These are phyloP conservation scores for Hyposoter didymator DNA, from an alignment of 2,888 invertebrate species.

Conservation along the genomic window DNA sequence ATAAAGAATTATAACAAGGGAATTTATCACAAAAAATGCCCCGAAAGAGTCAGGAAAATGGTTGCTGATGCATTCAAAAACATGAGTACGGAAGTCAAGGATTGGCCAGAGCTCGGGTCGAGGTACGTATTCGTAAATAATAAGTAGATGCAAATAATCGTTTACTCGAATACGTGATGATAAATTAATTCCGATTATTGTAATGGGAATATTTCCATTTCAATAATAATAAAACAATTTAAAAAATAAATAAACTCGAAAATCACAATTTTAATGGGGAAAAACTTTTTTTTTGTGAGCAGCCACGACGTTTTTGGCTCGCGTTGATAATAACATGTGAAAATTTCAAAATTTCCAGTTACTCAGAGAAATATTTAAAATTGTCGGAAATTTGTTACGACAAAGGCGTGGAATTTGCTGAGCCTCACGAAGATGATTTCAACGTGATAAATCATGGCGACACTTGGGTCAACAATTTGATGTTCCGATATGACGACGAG, in stretches of 20 bases:
- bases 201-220: too few relatives aligned
- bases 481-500: constrained; percentile 78
- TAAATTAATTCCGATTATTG: too few relatives aligned
- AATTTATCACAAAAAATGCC: constrained; percentile 60
- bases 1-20: constrained; percentile 69
- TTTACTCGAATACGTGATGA: not conserved
- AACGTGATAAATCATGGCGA: constrained; percentile 81
- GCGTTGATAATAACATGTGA: not conserved
- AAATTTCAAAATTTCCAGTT: not conserved
- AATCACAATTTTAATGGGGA: too few relatives aligned
- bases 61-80: constrained; percentile 55
- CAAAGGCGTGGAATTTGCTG: constrained; percentile 38
- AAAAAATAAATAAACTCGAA: too few relatives aligned
- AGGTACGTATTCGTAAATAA: constrained; percentile 68
- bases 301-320: not conserved
- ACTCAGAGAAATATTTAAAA: constrained; percentile 70
- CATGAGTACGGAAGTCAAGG: constrained; percentile 68
- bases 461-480: constrained; percentile 81
- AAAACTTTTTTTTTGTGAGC: not conserved
- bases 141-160: not conserved
- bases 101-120: constrained; percentile 74
- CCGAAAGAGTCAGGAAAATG: constrained; percentile 65
- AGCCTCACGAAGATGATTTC: constrained; percentile 72
- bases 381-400: constrained; percentile 64
- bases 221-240: too few relatives aligned